These are phyloP conservation scores for Pteruthius melanotis DNA, from an alignment of 2,113 vertebrate genomes.

Conservation along the genomic window DNA sequence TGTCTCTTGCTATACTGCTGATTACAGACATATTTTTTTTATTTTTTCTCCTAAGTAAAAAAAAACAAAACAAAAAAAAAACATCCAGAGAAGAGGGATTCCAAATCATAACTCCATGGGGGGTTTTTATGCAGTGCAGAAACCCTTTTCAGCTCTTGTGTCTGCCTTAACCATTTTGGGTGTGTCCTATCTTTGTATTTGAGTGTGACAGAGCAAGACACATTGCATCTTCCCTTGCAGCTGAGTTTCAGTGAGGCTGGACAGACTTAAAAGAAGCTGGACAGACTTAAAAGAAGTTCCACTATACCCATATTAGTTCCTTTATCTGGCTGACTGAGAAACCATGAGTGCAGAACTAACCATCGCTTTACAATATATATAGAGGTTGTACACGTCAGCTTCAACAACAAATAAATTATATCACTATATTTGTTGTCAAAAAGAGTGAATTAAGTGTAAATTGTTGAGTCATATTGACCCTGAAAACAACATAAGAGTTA, in stretches of 20 bases:
- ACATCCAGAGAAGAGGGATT: background rate
- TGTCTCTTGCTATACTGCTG: background rate
- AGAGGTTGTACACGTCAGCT: background rate
- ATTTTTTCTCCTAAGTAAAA: background rate
- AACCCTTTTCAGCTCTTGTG: background rate
- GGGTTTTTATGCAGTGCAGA: rapidly evolving
- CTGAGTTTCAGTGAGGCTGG: background rate
- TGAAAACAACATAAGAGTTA: background rate
- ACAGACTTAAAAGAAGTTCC: background rate
- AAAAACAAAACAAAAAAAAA: background rate
- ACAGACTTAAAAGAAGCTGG: too few relatives aligned
- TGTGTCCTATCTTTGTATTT: background rate
- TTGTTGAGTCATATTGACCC: background rate
- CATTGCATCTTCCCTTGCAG: background rate
- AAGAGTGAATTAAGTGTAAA: background rate
- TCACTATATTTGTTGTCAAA: background rate
- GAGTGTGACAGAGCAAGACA: background rate
- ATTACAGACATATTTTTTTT: background rate
- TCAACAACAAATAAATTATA: background rate
- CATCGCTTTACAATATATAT: background rate
- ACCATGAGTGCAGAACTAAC: background rate
- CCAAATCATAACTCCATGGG: background rate
- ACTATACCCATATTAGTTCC: background rate
- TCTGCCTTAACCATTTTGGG: background rate
- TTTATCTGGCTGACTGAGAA: background rate